A percentile compares a stretch with the other conserved stretches of the same genome.
Evolutionary conservation across 2,113 vertebrate genomes (phyloP).

Genomic region (Oncorhynchus masou): DNA sequence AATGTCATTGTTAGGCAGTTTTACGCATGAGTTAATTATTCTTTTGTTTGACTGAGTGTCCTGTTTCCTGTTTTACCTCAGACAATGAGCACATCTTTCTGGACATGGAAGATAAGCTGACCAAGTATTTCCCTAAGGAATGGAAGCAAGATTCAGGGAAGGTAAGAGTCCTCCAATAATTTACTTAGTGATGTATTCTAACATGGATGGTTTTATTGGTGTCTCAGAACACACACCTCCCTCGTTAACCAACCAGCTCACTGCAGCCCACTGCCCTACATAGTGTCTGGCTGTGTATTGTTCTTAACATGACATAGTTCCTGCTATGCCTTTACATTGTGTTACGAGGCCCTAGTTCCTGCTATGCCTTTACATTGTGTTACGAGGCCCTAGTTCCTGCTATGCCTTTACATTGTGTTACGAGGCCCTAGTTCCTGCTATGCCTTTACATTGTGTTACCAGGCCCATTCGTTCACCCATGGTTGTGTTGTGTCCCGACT

Average conservation of each 20-base stretch:
- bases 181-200: not conserved
- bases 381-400: not conserved
- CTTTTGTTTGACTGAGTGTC: conserved; percentile 57
- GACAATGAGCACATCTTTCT: conserved; percentile 88
- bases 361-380: too few relatives aligned
- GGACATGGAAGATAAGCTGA: conserved; percentile 87
- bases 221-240: not conserved
- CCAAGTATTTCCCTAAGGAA: conserved; percentile 86
- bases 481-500: too few relatives aligned
- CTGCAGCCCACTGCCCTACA: conserved; percentile 20
- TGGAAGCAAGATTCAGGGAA: conserved; percentile 79
- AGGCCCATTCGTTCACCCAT: too few relatives aligned
- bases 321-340: too few relatives aligned
- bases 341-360: too few relatives aligned
- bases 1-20: conserved; percentile 62
- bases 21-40: conserved; percentile 55
- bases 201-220: not conserved
- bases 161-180: conserved; percentile 64
- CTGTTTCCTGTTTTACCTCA: conserved; percentile 55
- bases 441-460: too few relatives aligned
- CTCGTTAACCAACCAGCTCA: conserved; percentile 13
- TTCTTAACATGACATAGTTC: conserved; percentile 25
- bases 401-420: too few relatives aligned
- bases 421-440: not conserved
- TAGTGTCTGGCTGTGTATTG: not conserved